These are phyloP conservation scores for Plutomurus gul DNA, from an alignment of 1,140 invertebrate species.

Conservation along the genomic window DNA sequence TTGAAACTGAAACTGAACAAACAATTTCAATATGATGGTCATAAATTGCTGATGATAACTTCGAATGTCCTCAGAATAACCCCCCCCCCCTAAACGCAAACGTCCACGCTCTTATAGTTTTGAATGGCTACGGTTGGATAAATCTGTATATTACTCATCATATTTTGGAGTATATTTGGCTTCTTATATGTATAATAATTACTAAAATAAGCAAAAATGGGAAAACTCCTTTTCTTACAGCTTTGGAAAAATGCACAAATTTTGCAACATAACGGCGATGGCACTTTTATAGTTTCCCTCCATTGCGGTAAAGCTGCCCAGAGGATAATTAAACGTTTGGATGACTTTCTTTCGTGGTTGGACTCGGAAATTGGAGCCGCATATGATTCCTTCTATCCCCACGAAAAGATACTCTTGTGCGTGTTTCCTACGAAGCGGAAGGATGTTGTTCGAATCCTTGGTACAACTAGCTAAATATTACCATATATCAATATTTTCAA, in stretches of 20 bases:
- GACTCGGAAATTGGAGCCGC: constrained; percentile 48
- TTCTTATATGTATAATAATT: not conserved
- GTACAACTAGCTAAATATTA: too few species aligned
- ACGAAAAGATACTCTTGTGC: constrained; percentile 44
- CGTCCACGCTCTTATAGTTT: too few species aligned
- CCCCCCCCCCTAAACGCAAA: too few species aligned
- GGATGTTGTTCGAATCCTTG: constrained; percentile 44
- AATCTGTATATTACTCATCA: too few species aligned
- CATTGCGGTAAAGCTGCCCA: not conserved
- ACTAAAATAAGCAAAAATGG: not conserved
- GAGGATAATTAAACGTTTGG: constrained; percentile 10
- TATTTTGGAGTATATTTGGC: too few species aligned
- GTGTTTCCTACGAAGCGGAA: constrained; percentile 44
- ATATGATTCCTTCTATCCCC: not conserved
- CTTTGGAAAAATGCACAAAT: constrained; percentile 49
- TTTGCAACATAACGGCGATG: constrained; percentile 40
- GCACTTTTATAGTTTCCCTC: constrained; percentile 36
- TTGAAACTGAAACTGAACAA: too few species aligned
- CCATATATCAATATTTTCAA: too few species aligned
- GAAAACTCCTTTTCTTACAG: too few species aligned
- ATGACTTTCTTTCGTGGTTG: constrained; percentile 48
- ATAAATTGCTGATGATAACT: too few species aligned
- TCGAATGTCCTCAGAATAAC: too few species aligned
- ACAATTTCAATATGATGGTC: too few species aligned
- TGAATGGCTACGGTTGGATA: too few species aligned